Evolutionary conservation across 2,888 invertebrate species (phyloP).

Genomic region (Notodromas monacha): DNA sequence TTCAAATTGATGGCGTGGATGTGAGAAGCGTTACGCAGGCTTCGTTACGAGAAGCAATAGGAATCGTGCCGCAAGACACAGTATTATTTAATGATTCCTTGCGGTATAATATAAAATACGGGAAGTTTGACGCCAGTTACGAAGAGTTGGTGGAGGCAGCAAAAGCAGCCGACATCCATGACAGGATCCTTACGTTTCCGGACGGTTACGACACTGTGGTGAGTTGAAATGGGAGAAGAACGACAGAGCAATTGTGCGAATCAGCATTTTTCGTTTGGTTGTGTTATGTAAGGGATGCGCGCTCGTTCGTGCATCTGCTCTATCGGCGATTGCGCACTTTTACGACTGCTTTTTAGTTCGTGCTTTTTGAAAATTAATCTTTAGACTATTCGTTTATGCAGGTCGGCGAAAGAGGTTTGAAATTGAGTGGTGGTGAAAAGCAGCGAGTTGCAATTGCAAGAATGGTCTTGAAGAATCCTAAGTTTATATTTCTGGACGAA

Average conservation of each 20-base stretch:
- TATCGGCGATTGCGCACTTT: too few species aligned
- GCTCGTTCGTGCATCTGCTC: too few species aligned
- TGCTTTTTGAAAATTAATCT: too few species aligned
- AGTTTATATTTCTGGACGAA: slow-evolving; percentile 67
- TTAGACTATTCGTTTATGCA: slow-evolving; percentile 15
- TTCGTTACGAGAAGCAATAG: slow-evolving; percentile 48
- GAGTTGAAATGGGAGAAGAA: too few species aligned
- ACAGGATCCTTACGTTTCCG: slow-evolving; percentile 60
- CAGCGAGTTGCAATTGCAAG: slow-evolving; percentile 87
- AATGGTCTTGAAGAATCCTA: slow-evolving; percentile 64
- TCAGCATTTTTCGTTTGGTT: slow-evolving; percentile 12
- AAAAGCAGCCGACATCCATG: slow-evolving; percentile 70
- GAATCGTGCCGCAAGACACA: slow-evolving; percentile 88
- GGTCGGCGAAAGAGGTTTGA: slow-evolving; percentile 77
- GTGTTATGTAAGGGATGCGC: slow-evolving; percentile 18
- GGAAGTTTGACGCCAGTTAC: slow-evolving; percentile 36
- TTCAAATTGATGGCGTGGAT: slow-evolving; percentile 61
- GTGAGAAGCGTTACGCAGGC: slow-evolving; percentile 49
- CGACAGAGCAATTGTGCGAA: too few species aligned
- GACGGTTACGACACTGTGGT: slow-evolving; percentile 52
- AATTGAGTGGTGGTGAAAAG: slow-evolving; percentile 86
- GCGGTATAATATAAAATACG: slow-evolving; percentile 77
- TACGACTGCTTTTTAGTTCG: too few species aligned
- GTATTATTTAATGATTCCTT: slow-evolving; percentile 76
- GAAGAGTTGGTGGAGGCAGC: slow-evolving; percentile 63